phyloP scores from a whole-genome alignment of 1,140 invertebrate genomes.

The Heliconius eleuchia region DNA sequence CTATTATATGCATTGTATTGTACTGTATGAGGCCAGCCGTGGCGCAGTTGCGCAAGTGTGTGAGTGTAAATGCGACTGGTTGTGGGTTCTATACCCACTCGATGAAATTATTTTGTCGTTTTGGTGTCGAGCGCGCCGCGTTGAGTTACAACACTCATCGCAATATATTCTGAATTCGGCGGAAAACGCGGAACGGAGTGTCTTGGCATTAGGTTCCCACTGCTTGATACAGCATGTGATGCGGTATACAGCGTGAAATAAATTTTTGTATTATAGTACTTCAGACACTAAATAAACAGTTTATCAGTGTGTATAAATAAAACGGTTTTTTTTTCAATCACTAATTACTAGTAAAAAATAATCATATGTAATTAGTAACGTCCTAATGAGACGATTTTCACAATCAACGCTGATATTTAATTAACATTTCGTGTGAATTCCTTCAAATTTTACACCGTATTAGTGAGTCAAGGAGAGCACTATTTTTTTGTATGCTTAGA shows the following conservation, averaged over 20 bases:
- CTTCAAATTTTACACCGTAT: neutral
- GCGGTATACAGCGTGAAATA: no score
- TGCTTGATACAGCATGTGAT: no score
- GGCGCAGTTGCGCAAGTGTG: no score
- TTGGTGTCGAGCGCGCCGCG: no score
- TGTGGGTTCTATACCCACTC: no score
- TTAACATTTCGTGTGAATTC: neutral
- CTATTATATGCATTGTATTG: conserved; percentile 19
- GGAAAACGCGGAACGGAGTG: no score
- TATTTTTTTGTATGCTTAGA: neutral
- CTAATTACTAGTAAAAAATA: neutral
- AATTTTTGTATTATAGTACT: no score
- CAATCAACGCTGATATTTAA: neutral
- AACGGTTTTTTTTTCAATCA: neutral
- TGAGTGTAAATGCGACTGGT: neutral
- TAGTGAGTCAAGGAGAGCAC: neutral
- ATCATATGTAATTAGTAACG: neutral
- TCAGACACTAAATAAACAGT: neutral
- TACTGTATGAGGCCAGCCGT: no score
- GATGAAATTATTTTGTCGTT: no score
- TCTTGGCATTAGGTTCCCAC: no score
- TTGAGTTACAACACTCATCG: no score
- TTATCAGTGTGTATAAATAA: neutral
- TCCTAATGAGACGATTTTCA: neutral
- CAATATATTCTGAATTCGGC: no score